Evolutionary conservation across 2,888 invertebrate species (phyloP).

Genomic region (Osmoderma eremita): DNA sequence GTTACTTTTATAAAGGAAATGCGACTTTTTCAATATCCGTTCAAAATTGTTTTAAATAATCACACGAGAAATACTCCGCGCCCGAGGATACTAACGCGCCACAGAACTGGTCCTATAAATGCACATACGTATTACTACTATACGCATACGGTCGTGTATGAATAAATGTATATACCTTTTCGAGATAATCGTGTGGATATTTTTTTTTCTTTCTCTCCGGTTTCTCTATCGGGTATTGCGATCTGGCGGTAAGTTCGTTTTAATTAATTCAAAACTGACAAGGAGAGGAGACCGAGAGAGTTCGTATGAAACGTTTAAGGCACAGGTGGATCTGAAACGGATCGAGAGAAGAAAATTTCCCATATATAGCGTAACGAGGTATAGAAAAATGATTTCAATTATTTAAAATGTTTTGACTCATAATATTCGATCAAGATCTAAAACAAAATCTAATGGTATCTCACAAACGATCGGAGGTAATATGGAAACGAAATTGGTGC

Average conservation of each 20-base stretch:
- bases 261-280: conserved; percentile 21
- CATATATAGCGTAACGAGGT: too few species aligned
- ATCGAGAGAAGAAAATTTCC: too few species aligned
- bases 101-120: conserved; percentile 12
- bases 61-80: conserved; percentile 4
- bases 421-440: too few species aligned
- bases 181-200: background rate
- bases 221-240: conserved; percentile 2
- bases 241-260: conserved; percentile 23
- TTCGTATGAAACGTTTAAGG: too few species aligned
- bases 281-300: background rate
- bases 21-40: conserved; percentile 17
- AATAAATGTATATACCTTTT: conserved; percentile 22
- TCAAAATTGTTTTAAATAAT: conserved; percentile 27
- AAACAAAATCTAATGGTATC: too few species aligned
- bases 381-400: too few species aligned
- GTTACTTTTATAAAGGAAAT: conserved; percentile 8
- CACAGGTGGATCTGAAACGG: too few species aligned
- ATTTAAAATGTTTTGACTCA: too few species aligned
- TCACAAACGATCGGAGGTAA: too few species aligned
- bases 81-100: background rate
- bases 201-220: conserved; percentile 8
- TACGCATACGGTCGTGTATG: too few species aligned
- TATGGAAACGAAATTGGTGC: too few species aligned
- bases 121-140: too few species aligned